A percentile compares a stretch with the other conserved stretches of the same genome.
Evolutionary conservation across 1,140 invertebrate genomes (phyloP).

Genomic region (Dermatophagoides farinae): DNA sequence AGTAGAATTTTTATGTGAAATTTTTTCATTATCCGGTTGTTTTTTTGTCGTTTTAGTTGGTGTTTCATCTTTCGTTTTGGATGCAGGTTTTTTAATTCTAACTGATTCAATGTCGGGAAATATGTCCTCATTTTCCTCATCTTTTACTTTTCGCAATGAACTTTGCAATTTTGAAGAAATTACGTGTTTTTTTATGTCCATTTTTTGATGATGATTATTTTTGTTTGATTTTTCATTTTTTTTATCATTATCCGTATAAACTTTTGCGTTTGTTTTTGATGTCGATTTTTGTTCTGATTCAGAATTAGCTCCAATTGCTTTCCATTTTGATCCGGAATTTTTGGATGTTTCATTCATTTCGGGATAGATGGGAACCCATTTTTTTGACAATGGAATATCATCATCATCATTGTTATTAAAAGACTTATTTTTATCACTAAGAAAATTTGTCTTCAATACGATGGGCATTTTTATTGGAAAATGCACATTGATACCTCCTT

Average conservation of each 20-base stretch:
- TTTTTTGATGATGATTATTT: background rate
- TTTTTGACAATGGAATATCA: background rate
- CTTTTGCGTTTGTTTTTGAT: background rate
- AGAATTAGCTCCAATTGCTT: background rate
- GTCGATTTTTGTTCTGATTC: background rate
- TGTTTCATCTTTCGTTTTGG: too few species aligned
- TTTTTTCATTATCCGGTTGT: too few species aligned
- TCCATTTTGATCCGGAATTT: constrained; percentile 2
- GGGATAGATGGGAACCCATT: constrained; percentile 5
- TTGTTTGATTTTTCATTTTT: background rate
- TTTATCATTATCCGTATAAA: background rate
- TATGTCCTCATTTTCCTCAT: background rate
- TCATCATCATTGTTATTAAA: background rate
- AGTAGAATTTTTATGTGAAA: background rate
- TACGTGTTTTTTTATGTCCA: background rate
- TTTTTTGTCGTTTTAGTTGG: too few species aligned
- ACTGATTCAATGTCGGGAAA: too few species aligned
- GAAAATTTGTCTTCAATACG: constrained; percentile 8
- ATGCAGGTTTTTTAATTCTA: too few species aligned
- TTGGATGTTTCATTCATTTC: background rate
- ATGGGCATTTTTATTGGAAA: constrained; percentile 13
- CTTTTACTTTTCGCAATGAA: background rate
- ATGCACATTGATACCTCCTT: constrained; percentile 9
- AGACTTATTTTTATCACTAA: background rate
- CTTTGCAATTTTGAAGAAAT: too few species aligned